Evolutionary conservation across 2,888 invertebrate species (phyloP), one percentile per base, ranked within the genome.

Genomic region (Synergus umbraculus): DNA sequence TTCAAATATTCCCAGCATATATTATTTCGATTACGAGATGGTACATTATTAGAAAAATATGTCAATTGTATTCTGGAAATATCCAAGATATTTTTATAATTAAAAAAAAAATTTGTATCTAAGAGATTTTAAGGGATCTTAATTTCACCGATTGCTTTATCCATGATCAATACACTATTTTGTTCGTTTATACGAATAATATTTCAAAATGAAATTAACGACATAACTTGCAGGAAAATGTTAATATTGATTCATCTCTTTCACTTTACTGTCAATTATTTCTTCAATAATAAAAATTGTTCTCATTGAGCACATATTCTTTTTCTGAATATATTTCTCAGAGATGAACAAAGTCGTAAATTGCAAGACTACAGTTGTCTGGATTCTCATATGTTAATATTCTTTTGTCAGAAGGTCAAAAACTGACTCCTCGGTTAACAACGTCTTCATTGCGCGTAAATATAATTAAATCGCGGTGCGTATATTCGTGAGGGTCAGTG

Each of bases 321-420:
- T 73, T 37, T 15, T 15, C 4, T n/a, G 1, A 65, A 41, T 65
- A 41, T 65, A n/a, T 43, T 73, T 73, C 37, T 54, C 37, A 54
- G n/a, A 54, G 54, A 29, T 13, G 49, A 69, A n/a, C 29, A 49
- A 69, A 13, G 29, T 49, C 46, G 49, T 69, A 22, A 69, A 49
- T 69, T 22, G 13, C 3, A 29, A 69, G 49, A 69, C 46, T 69
- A n/a, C 37, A 46, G 49, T 49, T 54, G 49, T 15, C 69, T 69
- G 49, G 49, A 69, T 37, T 69, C 69, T 54, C 46, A 54, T 69
- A 37, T 69, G 69, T 49, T 49, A 37, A 69, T 69, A 54, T 69
- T 54, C 37, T 69, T 69, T 69, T 66, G 29, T 69, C 37, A 49
- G 54, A 69, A 69, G 69, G 69, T 69, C 69, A 69, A 54, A 69